Evolutionary conservation across 2,888 invertebrate genomes (phyloP), one percentile per base, ranked within the genome.

Genomic region (Rhingia campestris): DNA sequence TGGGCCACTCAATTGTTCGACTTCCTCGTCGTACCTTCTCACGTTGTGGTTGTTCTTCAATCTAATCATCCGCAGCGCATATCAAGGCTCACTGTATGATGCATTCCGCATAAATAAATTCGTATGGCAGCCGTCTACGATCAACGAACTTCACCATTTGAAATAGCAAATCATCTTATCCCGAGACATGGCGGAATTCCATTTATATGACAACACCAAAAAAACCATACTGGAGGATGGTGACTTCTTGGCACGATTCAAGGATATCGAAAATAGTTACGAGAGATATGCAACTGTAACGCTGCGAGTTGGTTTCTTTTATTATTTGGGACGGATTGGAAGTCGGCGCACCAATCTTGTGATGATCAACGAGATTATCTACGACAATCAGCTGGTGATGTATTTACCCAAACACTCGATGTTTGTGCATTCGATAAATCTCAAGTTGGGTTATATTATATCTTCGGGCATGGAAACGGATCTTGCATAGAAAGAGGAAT

Each of bases 391-490:
- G 49, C 43, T 88, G 73, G 89, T 88, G 32, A 88, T 90, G 86
- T 89, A 86, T 9, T 61, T 89, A 66, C 87, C 84, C 0, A 88
- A 88, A 9, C 87, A 89, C 37, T 90, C 90, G 0, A 81, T 88
- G 0, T 72, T 88, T 0, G 87, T 87, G 64, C 70, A 86, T 1
- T 58, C 81, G 37, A 88, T 90, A 56, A 87, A 90, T 73, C 77
- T 86, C 4, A 89, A 87, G 45, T 72, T 90, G 0, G 87, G 87
- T 58, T 86, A 87, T 14, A 59, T 90, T 1, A 81, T 84, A 4
- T 70, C 75, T 9, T 81, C 89, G 0, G 90, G 90, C 3, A 88
- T 90, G 12, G 58, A 41, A 64, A 4, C 10, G 35, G 1, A 2
- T 9, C 4, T 54, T 63, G 3, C 58, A 14, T 32, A 35, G 66